Evolutionary conservation across 2,113 vertebrate species (phyloP).

Genomic region (Jaculus jaculus): DNA sequence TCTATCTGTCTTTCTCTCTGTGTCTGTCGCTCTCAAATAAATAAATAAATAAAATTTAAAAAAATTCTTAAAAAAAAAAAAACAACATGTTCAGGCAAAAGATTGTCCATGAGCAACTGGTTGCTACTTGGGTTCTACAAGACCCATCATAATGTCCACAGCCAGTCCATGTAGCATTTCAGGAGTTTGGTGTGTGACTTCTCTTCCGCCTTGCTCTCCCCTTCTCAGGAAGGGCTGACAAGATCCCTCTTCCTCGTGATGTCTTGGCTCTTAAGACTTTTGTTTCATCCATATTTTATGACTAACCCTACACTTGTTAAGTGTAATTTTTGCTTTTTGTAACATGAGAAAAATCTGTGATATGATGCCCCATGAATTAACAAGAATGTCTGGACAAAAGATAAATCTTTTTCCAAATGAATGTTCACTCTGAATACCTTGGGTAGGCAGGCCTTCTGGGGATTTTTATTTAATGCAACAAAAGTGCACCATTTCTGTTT

Average conservation of each 20-base stretch:
- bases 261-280: slow-evolving; percentile 83
- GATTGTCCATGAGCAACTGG: slow-evolving; percentile 50
- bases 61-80: no score
- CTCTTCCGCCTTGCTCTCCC: slow-evolving; percentile 79
- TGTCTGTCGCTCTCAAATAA: no score
- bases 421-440: slow-evolving; percentile 81
- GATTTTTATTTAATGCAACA: slow-evolving; percentile 83
- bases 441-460: slow-evolving; percentile 79
- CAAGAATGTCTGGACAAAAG: slow-evolving; percentile 80
- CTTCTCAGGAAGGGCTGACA: slow-evolving; percentile 80
- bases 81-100: no score
- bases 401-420: slow-evolving; percentile 83
- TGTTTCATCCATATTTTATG: slow-evolving; percentile 87
- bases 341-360: slow-evolving; percentile 80
- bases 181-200: neutral
- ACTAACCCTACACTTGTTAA: slow-evolving; percentile 82
- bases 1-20: no score
- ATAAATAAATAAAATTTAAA: no score
- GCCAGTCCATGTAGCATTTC: slow-evolving; percentile 59
- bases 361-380: slow-evolving; percentile 81
- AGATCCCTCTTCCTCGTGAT: slow-evolving; percentile 80
- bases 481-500: slow-evolving; percentile 80
- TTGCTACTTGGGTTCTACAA: slow-evolving; percentile 42
- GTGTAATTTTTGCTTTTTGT: slow-evolving; percentile 85
- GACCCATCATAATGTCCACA: slow-evolving; percentile 59